Conservation (phyloP, 2,113 vertebrate species). For the Budorcas taxicolor region DNA sequence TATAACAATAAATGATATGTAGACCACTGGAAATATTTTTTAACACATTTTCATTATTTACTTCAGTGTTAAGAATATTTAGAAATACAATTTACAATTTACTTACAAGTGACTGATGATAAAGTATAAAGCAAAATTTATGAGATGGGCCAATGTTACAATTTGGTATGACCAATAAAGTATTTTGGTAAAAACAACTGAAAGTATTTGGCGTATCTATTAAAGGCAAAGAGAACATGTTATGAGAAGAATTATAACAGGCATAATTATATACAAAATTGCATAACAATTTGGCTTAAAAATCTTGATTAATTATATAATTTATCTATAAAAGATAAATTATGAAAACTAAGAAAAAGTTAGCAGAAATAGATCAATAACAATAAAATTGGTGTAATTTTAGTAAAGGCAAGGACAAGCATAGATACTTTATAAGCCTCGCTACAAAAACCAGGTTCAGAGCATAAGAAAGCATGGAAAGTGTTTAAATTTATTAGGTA, state of each 20-base stretch:
- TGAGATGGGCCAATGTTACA: background rate
- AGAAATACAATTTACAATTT: background rate
- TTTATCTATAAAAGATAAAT: background rate
- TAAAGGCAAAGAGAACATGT: background rate
- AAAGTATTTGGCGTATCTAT: background rate
- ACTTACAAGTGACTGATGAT: background rate
- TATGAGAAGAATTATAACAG: background rate
- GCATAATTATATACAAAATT: background rate
- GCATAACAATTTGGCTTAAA: background rate
- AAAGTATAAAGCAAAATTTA: background rate
- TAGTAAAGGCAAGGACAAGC: background rate
- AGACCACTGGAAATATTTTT: background rate
- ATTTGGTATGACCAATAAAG: background rate
- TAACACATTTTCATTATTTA: background rate
- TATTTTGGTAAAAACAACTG: background rate
- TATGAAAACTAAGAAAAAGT: background rate
- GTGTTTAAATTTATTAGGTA: background rate
- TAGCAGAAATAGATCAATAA: background rate
- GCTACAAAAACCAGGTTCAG: background rate
- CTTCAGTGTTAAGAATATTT: background rate
- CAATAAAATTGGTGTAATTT: background rate
- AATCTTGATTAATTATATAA: background rate
- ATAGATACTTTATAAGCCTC: background rate
- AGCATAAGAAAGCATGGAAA: background rate
- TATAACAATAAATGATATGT: background rate